Evolutionary conservation across 1,140 invertebrate species (phyloP).

Genomic region (Drosophila pachea): DNA sequence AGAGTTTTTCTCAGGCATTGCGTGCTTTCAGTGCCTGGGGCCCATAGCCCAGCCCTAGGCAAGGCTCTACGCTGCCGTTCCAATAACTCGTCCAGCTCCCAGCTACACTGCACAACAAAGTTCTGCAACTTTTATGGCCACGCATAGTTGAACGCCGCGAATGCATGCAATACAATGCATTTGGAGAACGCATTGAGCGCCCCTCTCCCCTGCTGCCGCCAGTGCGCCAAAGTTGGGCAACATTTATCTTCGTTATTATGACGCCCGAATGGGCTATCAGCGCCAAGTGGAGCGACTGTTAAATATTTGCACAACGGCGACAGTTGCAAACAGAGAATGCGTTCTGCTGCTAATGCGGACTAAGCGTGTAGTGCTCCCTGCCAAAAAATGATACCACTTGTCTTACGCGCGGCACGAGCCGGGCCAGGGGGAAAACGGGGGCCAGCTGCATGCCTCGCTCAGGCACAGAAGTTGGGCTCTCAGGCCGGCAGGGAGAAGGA

Average conservation of each 20-base stretch:
- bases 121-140: conserved; percentile 57
- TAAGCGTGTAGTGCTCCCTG: conserved; percentile 32
- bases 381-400: conserved; percentile 63
- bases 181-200: conserved; percentile 38
- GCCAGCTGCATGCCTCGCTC: conserved; percentile 19
- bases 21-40: too few species aligned
- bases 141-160: conserved; percentile 44
- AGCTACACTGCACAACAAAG: conserved; percentile 31
- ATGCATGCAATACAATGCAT: conserved; percentile 66
- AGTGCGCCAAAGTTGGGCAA: conserved; percentile 57
- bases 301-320: conserved; percentile 63
- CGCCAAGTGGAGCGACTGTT: conserved; percentile 63
- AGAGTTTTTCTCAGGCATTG: background rate
- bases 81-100: too few species aligned
- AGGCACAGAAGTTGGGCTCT: background rate
- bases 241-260: conserved; percentile 77
- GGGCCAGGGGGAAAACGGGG: background rate
- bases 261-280: conserved; percentile 76
- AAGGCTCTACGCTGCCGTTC: too few species aligned
- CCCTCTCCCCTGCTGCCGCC: conserved; percentile 36
- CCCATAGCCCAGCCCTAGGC: too few species aligned
- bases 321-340: conserved; percentile 52
- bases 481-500: conserved; percentile 59
- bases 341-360: conserved; percentile 45
- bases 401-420: conserved; percentile 34